A percentile compares a stretch with the other conserved stretches of the same genome.
Conservation (phyloP, 2,888 invertebrate genomes). For the Acleris literana region DNA sequence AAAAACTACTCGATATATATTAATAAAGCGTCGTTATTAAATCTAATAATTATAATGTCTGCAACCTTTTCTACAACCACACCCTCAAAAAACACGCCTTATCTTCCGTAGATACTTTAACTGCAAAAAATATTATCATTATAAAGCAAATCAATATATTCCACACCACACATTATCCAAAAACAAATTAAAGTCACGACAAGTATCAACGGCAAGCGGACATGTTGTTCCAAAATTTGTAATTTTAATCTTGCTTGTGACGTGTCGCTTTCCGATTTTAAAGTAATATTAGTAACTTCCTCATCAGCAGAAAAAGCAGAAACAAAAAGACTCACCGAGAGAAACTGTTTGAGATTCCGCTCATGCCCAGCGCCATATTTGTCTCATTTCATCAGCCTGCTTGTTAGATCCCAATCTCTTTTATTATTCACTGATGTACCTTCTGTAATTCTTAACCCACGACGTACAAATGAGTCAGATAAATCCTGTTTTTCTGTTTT, state of each 20-base stretch:
- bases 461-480: constrained; percentile 45
- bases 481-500: constrained; percentile 10
- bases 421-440: constrained; percentile 70
- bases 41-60: too few species aligned
- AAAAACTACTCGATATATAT: too few species aligned
- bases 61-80: too few species aligned
- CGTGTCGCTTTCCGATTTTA: constrained; percentile 8
- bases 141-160: too few species aligned
- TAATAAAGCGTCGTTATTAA: too few species aligned
- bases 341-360: constrained; percentile 66
- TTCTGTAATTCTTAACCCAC: constrained; percentile 49
- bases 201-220: background rate
- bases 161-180: background rate
- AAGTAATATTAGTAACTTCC: constrained; percentile 18
- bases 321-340: constrained; percentile 3
- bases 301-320: constrained; percentile 16
- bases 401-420: constrained; percentile 76
- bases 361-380: constrained; percentile 73
- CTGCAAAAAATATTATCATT: too few species aligned
- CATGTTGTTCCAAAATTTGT: constrained; percentile 1
- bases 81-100: too few species aligned
- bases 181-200: background rate
- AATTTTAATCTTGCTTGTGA: background rate
- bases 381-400: constrained; percentile 76
- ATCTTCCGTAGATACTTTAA: too few species aligned